Conservation (phyloP, 2,113 vertebrate species). For the Clinocottus analis region DNA sequence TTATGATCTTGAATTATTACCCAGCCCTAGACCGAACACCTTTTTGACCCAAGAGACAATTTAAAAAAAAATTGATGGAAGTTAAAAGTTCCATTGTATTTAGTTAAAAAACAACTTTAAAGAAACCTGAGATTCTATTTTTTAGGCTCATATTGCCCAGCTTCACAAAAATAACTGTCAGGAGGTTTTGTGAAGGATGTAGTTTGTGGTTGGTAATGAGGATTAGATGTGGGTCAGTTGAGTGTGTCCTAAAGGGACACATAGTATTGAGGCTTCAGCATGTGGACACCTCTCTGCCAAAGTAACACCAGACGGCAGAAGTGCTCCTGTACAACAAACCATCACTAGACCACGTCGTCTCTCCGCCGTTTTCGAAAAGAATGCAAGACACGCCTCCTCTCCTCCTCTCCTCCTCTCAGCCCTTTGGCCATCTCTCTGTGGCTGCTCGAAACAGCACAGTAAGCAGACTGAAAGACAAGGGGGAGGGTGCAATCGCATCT, state of each 20-base stretch:
- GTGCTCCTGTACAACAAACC: conserved; percentile 43
- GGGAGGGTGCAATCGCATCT: conserved; percentile 69
- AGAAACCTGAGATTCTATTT: too few relatives aligned
- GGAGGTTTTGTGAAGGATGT: neutral
- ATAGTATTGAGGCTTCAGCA: conserved; percentile 14
- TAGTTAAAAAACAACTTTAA: too few relatives aligned
- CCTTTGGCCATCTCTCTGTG: conserved; percentile 36
- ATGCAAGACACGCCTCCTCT: conserved; percentile 14
- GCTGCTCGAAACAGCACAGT: conserved; percentile 68
- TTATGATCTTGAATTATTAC: neutral
- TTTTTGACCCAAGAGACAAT: too few relatives aligned
- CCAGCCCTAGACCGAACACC: too few relatives aligned
- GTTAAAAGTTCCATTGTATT: neutral
- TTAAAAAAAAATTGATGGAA: too few relatives aligned
- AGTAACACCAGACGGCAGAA: conserved; percentile 21
- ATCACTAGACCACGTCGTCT: conserved; percentile 12
- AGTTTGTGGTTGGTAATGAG: neutral
- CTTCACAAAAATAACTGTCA: neutral
- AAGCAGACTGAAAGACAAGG: conserved; percentile 73
- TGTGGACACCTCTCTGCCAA: conserved; percentile 35
- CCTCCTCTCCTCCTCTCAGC: conserved; percentile 34
- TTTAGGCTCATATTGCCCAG: too few relatives aligned
- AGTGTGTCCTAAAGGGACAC: conserved; percentile 20
- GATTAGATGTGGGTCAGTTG: neutral
- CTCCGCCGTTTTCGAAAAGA: conserved; percentile 4